Base-by-base conservation (phyloP, 2,888 invertebrate genomes). In the Stenurella melanura region DNA sequence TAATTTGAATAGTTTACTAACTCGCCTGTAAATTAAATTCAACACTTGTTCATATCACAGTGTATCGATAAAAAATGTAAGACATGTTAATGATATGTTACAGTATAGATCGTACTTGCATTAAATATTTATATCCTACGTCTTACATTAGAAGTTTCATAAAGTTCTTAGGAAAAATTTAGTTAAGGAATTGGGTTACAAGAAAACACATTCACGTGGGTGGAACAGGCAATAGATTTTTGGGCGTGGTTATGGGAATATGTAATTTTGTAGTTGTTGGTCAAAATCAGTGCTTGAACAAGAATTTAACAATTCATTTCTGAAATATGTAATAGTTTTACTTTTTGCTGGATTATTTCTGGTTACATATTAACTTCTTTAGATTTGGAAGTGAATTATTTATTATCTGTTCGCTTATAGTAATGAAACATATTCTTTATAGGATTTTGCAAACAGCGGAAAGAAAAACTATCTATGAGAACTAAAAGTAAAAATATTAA, bases 1-100 rank as follows among this genome's bases (percentile, higher is more conserved):
- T 4, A 57, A 57, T 60, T 56, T 58, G 26, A 34, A 70, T 9
- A n/a, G 60, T 70, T 64, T 21, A 42, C 60, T 60, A 38, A 10
- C 38, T 60, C 60, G 30, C 26, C n/a, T 60, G 42, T 38, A 38
- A 70, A 60, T 60, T 54, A 69, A 30, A 11, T 50, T 42, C 70
- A 60, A 70, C 70, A 58, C 58, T 69, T 60, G 57, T 60, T n/a
- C 21, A 60, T 60, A 70, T 70, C 38, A 26, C 50, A 60, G 15
- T 42, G 60, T 19, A 12, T 21, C 26, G n/a, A 70, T 70, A 70
- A 60, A 70, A 70, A 38, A 70, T 70, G 12, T n/a, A 70, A 19
- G n/a, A 10, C 18, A 19, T n/a, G n/a, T 70, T 70, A 70, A 70
- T 70, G 60, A 38, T 15, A 70, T 58, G 60, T 60, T 70, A 30